Evolutionary conservation across 2,797 vertebrate genomes (phyloP), one percentile per base, ranked within the genome.

Genomic region (Amblyraja radiata): DNA sequence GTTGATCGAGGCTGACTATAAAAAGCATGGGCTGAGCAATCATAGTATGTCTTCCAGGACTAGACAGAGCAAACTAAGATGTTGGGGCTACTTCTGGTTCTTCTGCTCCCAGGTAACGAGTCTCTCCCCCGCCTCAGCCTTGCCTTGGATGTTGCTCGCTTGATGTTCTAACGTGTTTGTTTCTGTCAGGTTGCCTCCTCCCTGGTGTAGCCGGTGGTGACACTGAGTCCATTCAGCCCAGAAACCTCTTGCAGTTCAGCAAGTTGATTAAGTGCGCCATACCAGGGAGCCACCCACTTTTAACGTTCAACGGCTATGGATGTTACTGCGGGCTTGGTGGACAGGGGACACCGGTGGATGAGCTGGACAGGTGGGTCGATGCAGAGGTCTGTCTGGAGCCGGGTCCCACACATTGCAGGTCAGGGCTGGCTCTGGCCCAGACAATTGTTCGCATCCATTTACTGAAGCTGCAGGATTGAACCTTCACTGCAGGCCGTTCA

Each of bases 291-390:
- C n/a, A n/a, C n/a, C n/a, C n/a, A n/a, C n/a, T n/a, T n/a, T n/a
- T n/a, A n/a, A n/a, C n/a, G n/a, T n/a, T 25, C 14, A 93, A 39
- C 0, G 6, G 94, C 94, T 97, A 97, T 0, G 97, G 97, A 93
- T 97, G 97, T 93, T 97, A 93, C 93, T 97, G 97, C 0, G 97
- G 97, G n/a, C 6, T 96, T 25, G 96, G 97, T 7, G 97, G 97
- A 93, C 94, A 93, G 0, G 96, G 96, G 11, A 96, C 94, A 0
- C 97, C 97, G 0, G 94, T 96, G 94, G 96, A 97, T 0, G 88
- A 95, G 0, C 93, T 97, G 0, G 96, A 97, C 95, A 94, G 0
- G 97, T 97, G 93, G 94, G 7, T 74, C 46, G 5, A 54, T 54
- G 46, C 46, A 54, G 46, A 54, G 46, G 5, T 54, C 46, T 54